phyloP scores from a whole-genome alignment of 92 coral and sea anemone genomes.

The Porites rus region DNA sequence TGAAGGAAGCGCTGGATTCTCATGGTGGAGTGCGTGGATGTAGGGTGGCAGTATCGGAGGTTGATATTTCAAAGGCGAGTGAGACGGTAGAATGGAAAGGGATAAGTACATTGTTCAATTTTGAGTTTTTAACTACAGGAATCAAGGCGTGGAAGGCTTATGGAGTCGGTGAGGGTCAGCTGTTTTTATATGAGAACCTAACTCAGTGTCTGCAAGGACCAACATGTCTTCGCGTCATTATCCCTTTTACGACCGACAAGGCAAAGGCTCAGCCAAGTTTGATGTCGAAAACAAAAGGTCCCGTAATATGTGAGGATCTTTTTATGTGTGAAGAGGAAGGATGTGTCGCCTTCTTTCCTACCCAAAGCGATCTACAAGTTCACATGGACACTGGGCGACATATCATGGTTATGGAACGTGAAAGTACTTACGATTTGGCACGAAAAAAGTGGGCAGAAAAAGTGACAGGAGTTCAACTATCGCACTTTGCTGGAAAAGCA shows the following conservation, averaged over 20 bases:
- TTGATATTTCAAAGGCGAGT: constrained; percentile 41
- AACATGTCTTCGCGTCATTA: constrained; percentile 27
- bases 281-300: background rate
- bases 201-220: constrained; percentile 29
- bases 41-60: constrained; percentile 47
- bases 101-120: constrained; percentile 22
- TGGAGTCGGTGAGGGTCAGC: constrained; percentile 34
- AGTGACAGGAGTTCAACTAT: background rate
- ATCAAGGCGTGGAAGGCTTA: constrained; percentile 41
- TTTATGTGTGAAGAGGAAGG: constrained; percentile 8
- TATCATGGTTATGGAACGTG: background rate
- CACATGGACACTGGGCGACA: constrained; percentile 11
- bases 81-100: constrained; percentile 8
- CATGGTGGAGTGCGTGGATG: constrained; percentile 61
- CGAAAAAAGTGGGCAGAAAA: constrained; percentile 8
- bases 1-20: constrained; percentile 65
- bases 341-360: constrained; percentile 2
- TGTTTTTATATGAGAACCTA: constrained; percentile 4
- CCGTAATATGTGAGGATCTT: constrained; percentile 1
- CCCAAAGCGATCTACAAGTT: constrained; percentile 9
- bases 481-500: constrained; percentile 7
- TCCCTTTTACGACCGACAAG: constrained; percentile 7
- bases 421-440: constrained; percentile 7
- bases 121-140: constrained; percentile 37
- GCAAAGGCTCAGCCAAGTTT: constrained; percentile 23